These are phyloP conservation scores for Lasioglossum leucozonium DNA, from an alignment of 2,888 invertebrate species.

Conservation along the genomic window DNA sequence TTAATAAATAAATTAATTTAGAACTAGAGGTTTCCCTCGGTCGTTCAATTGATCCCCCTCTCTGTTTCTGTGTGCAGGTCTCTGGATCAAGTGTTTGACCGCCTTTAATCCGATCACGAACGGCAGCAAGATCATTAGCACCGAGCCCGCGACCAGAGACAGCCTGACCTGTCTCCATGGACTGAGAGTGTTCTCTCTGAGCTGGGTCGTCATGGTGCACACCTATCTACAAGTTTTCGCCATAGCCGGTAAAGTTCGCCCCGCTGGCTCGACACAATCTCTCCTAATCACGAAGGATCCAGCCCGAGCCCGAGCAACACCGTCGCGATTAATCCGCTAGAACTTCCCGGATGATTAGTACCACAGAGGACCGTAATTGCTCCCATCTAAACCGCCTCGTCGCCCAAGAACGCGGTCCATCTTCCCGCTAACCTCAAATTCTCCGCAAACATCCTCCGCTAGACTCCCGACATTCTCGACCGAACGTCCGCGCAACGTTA, in stretches of 20 bases:
- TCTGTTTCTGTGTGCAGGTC: slow-evolving; percentile 83
- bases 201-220: slow-evolving; percentile 94
- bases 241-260: slow-evolving; percentile 86
- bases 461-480: background rate
- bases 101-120: slow-evolving; percentile 92
- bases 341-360: background rate
- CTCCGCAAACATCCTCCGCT: background rate
- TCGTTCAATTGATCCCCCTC: background rate
- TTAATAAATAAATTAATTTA: no score
- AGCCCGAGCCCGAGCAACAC: background rate
- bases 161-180: slow-evolving; percentile 92
- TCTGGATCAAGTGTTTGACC: slow-evolving; percentile 87
- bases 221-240: slow-evolving; percentile 93
- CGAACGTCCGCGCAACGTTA: no score
- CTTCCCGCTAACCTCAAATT: background rate
- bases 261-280: background rate
- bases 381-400: background rate
- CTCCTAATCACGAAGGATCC: background rate
- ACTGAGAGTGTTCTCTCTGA: slow-evolving; percentile 90
- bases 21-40: no score
- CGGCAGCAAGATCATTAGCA: slow-evolving; percentile 90
- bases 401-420: background rate
- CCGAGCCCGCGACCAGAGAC: slow-evolving; percentile 90
- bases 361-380: background rate
- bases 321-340: background rate